Base-by-base conservation (phyloP, 53 echinoderm and acorn worm genomes). In the Antedon mediterranea region DNA sequence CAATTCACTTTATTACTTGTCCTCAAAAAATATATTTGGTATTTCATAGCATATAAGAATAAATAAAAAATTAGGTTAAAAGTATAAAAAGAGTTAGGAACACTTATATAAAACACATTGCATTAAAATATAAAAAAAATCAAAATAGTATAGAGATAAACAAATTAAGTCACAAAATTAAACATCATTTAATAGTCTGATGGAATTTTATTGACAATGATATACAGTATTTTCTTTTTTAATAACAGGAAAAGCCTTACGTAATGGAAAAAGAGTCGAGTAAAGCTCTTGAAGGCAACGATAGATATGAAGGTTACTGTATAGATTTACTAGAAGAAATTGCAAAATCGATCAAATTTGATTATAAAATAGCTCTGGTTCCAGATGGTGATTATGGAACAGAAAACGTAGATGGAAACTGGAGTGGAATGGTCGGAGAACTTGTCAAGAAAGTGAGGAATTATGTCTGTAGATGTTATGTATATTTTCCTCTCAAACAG, bases 391-490 rank as follows among this genome's bases (percentile, higher is more conserved):
- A 88, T 34, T 98, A 98, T 71, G 98, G 98, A 32, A 41, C 82
- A 0, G 73, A 79, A 71, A 42, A 34, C 0, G 82, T 71, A n/a
- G 83, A 73, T 20, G 89, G 88, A 0, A 43, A 74, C 9, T 98
- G 98, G 98, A 84, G 85, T 44, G 98, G 98, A 0, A 90, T 98
- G 88, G 92, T 98, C 2, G 93, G 93, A 42, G 82, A 98, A 74
- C 86, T 98, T 0, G 78, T 91, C 15, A 80, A 83, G 70, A 78
- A 87, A 83, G 94, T 76, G 34, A 28, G 76, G 30, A 4, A 29
- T 15, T 37, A 6, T 37, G 4, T 37, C 37, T 37, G 37, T 37
- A n/a, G n/a, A n/a, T n/a, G n/a, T n/a, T n/a, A n/a, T n/a, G n/a
- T n/a, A n/a, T n/a, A n/a, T n/a, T n/a, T n/a, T n/a, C n/a, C n/a